Base-by-base conservation (phyloP, 2,888 invertebrate genomes). In the Morpho achilles region DNA sequence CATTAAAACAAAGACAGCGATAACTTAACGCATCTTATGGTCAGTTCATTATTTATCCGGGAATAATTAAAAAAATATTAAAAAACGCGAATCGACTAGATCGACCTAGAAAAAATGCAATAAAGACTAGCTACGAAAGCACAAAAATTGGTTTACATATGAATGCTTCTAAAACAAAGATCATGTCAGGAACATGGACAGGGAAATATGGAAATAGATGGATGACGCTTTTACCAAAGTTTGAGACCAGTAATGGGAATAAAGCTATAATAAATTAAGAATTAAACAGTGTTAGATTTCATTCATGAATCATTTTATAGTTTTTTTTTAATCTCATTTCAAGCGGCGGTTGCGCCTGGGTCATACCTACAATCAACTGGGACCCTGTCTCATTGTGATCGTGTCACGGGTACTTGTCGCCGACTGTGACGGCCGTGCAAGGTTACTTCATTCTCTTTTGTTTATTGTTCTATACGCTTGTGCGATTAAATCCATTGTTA, bases 311-410 rank as follows among this genome's bases (percentile, higher is more conserved):
- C 61, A 52, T 67, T 65, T 67, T 61, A 63, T 69, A 58, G 69
- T 70, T 63, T 66, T 66, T 60, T 68, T 65, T 66, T 53, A 66
- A 60, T 70, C 66, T 68, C 61, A 62, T 71, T 71, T 71, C 55
- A 79, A 87, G 82, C 67, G 72, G 76, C 60, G 74, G 79, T 70
- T 85, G 85, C 70, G 79, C 88, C 48, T 90, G 90, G 90, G 78
- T 84, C 65, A 87, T 90, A 68, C 87, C 87, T 62, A 75, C 83
- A 41, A 80, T 90, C 76, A 74, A 77, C 61, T 90, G 90, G 90
- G 80, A 89, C 68, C 84, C 84, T 47, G 79, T 77, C 65, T 79
- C 84, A 64, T 76, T 87, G 80, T 85, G 79, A 58, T 62, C 58
- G 40, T 56, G 54, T 63, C 61, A 56, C 58, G 47, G 50, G 52